Conservation (phyloP, 2,113 vertebrate genomes). For the Polypterus bichir region DNA sequence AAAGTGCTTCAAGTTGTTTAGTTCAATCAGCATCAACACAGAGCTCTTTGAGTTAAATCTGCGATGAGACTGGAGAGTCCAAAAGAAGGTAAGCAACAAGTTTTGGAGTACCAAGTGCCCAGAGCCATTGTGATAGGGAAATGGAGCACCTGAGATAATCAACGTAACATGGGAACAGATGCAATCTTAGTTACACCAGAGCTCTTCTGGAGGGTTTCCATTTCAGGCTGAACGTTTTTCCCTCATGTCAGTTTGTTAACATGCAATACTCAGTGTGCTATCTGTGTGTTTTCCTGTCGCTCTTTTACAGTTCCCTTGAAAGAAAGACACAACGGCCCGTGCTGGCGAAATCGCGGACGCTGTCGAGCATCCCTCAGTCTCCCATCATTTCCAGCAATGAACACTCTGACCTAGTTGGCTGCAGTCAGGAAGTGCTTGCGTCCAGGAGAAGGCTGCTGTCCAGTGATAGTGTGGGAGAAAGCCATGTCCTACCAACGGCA, state of each 20-base stretch:
- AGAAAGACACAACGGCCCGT: conserved; percentile 66
- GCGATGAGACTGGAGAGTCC: no score
- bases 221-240: not conserved
- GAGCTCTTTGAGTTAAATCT: no score
- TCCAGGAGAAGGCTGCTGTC: conserved; percentile 38
- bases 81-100: no score
- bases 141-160: no score
- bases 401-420: conserved; percentile 36
- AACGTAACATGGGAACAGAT: no score
- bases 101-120: no score
- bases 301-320: conserved; percentile 63
- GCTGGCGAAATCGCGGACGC: conserved; percentile 68
- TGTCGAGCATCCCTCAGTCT: conserved; percentile 84
- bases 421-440: conserved; percentile 38
- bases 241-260: not conserved
- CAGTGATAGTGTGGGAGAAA: conserved; percentile 35
- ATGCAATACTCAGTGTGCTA: not conserved
- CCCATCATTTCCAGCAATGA: conserved; percentile 60
- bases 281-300: conserved; percentile 6
- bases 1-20: no score
- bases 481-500: conserved; percentile 64
- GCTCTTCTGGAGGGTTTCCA: not conserved
- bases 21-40: no score
- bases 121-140: no score
- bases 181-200: no score